A percentile compares a stretch with the other conserved stretches of the same genome.
Evolutionary conservation across 1,140 invertebrate genomes (phyloP).

Genomic region (Neodiprion pinetum): DNA sequence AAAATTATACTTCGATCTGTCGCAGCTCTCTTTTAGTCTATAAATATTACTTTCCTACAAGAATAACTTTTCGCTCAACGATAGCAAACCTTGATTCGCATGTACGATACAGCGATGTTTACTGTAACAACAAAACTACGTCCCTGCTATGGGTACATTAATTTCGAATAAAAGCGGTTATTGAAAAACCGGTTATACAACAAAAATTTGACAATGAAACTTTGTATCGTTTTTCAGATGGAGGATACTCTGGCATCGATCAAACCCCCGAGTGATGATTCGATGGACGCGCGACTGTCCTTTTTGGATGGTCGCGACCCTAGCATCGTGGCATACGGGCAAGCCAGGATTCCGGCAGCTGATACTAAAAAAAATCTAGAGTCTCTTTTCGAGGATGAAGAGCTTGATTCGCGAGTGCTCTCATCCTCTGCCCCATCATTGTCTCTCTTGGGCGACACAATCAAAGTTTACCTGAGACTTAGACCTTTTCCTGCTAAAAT

Average conservation of each 20-base stretch:
- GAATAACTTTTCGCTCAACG: too few species aligned
- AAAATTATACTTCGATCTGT: too few species aligned
- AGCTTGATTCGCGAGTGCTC: conserved; percentile 19
- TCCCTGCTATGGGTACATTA: too few species aligned
- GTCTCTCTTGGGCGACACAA: conserved; percentile 37
- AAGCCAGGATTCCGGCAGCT: conserved; percentile 40
- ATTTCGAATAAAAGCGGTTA: too few species aligned
- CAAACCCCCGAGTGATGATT: conserved; percentile 23
- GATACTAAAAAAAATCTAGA: conserved; percentile 48
- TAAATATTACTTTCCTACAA: too few species aligned
- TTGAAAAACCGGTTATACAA: too few species aligned
- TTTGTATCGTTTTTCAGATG: conserved; percentile 27
- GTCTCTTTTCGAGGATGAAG: conserved; percentile 43
- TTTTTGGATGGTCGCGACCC: conserved; percentile 56
- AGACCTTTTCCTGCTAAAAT: conserved; percentile 54
- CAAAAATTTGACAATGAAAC: too few species aligned
- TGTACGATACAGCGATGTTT: too few species aligned
- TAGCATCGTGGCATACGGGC: conserved; percentile 52
- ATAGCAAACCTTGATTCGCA: too few species aligned
- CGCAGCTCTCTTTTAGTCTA: too few species aligned
- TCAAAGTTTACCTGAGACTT: conserved; percentile 64
- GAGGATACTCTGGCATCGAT: conserved; percentile 41
- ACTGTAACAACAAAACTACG: too few species aligned
- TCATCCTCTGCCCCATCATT: neutral
- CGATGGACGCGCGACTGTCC: conserved; percentile 39